These are phyloP conservation scores for Genyomyrus donnyi DNA, from an alignment of 2,113 vertebrate genomes.

Conservation along the genomic window DNA sequence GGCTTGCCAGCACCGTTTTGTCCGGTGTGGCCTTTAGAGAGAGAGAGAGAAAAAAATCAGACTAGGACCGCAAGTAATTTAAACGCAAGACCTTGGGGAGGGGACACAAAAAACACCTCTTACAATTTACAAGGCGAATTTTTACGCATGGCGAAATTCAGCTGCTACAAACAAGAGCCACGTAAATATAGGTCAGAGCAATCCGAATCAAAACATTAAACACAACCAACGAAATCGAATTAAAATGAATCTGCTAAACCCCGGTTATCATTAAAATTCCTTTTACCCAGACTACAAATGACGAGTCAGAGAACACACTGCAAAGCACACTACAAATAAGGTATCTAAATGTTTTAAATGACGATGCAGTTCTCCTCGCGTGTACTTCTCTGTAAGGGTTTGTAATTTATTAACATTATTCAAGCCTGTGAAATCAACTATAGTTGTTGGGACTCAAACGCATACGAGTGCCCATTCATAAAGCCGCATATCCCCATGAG, in stretches of 20 bases:
- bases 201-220: not conserved
- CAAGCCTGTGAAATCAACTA: not conserved
- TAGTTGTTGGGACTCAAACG: not conserved
- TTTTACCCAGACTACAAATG: not conserved
- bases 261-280: not conserved
- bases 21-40: not conserved
- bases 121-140: not conserved
- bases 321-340: not conserved
- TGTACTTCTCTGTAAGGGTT: not conserved
- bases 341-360: not conserved
- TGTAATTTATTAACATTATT: not conserved
- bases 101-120: not conserved
- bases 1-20: not conserved
- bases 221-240: not conserved
- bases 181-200: conserved; percentile 11
- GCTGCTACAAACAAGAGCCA: not conserved
- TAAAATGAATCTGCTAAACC: not conserved
- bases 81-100: not conserved
- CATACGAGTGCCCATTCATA: not conserved
- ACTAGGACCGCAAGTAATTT: not conserved
- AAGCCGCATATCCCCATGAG: not conserved
- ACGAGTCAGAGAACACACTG: not conserved
- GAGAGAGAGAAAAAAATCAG: not conserved
- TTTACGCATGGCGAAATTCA: not conserved
- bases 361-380: not conserved